A percentile compares a stretch with the other conserved stretches of the same genome.
These are phyloP conservation scores for Frankliniella intonsa DNA, from an alignment of 2,888 invertebrate species.

Conservation along the genomic window DNA sequence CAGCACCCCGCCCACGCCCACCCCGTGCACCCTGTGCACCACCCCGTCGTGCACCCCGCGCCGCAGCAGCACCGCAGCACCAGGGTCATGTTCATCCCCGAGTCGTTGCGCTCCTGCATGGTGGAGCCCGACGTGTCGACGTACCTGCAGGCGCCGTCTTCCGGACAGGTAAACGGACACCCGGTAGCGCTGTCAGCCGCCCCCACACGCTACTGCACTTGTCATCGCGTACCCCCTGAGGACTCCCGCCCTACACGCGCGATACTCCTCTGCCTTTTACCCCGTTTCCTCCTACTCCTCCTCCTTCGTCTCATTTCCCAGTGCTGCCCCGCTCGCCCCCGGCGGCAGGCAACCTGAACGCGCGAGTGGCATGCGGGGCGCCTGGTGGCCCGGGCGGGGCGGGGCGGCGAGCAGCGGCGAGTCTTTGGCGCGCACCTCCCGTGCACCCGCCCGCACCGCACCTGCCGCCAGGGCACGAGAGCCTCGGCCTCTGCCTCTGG, in stretches of 20 bases:
- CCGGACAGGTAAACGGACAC: slow-evolving; percentile 73
- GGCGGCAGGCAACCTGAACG: slow-evolving; percentile 11
- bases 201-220: not conserved
- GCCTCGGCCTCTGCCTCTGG: not conserved
- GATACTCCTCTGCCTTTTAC: not conserved
- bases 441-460: no score
- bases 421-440: no score
- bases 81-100: slow-evolving; percentile 78
- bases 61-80: slow-evolving; percentile 19
- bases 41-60: slow-evolving; percentile 32
- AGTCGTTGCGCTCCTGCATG: slow-evolving; percentile 90
- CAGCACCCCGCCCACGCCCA: not conserved
- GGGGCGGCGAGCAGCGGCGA: slow-evolving; percentile 32
- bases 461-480: no score
- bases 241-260: not conserved
- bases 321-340: not conserved
- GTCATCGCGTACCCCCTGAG: not conserved
- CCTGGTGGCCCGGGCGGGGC: not conserved
- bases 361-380: not conserved
- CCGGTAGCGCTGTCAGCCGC: not conserved
- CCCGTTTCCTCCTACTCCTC: not conserved
- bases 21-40: slow-evolving; percentile 30
- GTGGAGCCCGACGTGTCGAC: slow-evolving; percentile 92
- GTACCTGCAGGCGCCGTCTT: slow-evolving; percentile 90
- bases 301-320: not conserved